Percentiles rank a stretch among this genome's conserved stretches.
Conservation (phyloP, 2,888 invertebrate genomes). For the Ophraella communa region DNA sequence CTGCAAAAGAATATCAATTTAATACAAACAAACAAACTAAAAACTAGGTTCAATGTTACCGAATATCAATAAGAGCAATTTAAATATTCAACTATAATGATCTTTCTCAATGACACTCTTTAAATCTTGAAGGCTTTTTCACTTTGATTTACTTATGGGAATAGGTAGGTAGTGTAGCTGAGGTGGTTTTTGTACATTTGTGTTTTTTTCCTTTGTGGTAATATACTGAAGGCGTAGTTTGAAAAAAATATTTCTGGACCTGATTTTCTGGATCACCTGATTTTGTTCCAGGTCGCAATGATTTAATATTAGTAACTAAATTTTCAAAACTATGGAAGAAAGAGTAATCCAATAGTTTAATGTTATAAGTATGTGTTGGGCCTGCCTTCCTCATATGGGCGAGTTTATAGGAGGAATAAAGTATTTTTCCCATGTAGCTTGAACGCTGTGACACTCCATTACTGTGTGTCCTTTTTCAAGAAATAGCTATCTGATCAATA, state of each 20-base stretch:
- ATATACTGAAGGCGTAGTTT: background rate
- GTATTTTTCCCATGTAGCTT: constrained; percentile 2
- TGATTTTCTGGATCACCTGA: background rate
- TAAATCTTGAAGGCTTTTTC: background rate
- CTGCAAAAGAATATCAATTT: no score
- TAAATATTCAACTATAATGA: no score
- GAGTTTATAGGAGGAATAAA: constrained; percentile 4
- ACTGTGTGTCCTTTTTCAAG: constrained; percentile 3
- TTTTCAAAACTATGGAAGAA: background rate
- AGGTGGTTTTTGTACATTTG: background rate
- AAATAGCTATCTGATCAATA: constrained; percentile 4
- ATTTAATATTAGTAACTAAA: constrained; percentile 3
- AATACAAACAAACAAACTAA: no score
- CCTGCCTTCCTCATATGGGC: background rate
- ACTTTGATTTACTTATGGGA: background rate
- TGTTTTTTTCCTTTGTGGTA: background rate
- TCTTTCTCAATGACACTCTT: background rate
- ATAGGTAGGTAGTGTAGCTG: background rate
- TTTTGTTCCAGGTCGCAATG: background rate
- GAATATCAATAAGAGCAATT: no score
- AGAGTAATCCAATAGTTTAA: background rate
- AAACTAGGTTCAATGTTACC: no score
- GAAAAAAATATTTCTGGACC: constrained; percentile 4
- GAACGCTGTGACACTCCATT: constrained; percentile 1
- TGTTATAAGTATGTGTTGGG: background rate